phyloP scores from a whole-genome alignment of 2,113 vertebrate genomes.

The Apaloderma vittatum region DNA sequence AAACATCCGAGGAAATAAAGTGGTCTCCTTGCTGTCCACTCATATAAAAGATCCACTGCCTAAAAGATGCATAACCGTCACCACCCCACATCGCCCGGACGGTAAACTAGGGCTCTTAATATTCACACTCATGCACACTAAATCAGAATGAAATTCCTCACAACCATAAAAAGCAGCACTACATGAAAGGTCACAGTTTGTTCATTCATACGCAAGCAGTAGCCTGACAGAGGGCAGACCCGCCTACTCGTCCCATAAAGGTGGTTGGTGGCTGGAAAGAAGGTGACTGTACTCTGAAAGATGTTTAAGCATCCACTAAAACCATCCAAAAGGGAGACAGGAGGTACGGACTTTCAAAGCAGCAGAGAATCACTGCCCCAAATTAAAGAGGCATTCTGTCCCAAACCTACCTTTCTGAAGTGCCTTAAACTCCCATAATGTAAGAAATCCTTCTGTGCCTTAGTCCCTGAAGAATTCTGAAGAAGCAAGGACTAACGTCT shows the following conservation, averaged over 20 bases:
- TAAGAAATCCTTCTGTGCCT: neutral
- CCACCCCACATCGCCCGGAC: fast-evolving
- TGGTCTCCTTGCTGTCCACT: neutral
- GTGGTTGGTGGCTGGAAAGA: neutral
- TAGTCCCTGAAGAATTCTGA: neutral
- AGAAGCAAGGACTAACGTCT: neutral
- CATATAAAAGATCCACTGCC: neutral
- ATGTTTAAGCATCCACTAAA: neutral
- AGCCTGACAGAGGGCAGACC: neutral
- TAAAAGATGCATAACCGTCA: neutral
- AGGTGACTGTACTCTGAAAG: neutral
- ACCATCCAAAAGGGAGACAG: neutral
- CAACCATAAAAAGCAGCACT: neutral
- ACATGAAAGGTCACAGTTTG: neutral
- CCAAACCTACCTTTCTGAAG: neutral
- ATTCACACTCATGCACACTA: neutral
- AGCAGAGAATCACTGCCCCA: neutral
- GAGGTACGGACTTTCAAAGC: neutral
- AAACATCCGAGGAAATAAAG: neutral
- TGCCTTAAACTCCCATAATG: neutral
- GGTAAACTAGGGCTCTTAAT: neutral
- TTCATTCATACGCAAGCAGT: neutral
- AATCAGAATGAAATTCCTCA: neutral
- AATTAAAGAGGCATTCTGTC: neutral
- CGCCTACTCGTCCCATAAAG: neutral